phyloP scores from a whole-genome alignment of 2,888 invertebrate species.

The Drosophila austrosaltans region DNA sequence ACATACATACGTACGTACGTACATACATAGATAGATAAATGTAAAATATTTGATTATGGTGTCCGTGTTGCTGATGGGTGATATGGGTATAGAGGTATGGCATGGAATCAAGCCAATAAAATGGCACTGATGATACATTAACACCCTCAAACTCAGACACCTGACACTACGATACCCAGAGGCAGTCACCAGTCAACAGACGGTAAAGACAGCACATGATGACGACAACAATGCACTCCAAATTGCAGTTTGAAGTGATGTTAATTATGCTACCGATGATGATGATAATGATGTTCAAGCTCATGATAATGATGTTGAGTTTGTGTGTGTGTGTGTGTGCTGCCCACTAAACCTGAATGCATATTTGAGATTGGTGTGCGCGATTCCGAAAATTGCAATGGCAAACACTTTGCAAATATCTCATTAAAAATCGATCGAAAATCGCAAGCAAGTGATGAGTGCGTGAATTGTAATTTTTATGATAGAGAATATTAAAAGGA shows the following conservation, averaged over 20 bases:
- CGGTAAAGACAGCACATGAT: not conserved
- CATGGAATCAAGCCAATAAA: not conserved
- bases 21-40: slow-evolving; percentile 16
- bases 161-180: not conserved
- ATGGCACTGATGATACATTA: slow-evolving; percentile 8
- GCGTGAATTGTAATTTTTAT: no score
- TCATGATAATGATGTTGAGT: slow-evolving; percentile 20
- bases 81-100: slow-evolving; percentile 17
- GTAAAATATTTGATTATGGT: slow-evolving; percentile 35
- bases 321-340: not conserved
- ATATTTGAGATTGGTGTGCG: not conserved
- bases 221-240: slow-evolving; percentile 38
- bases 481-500: no score
- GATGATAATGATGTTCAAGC: slow-evolving; percentile 11
- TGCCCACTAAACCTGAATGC: slow-evolving; percentile 12
- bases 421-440: slow-evolving; percentile 55
- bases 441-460: no score
- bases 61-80: not conserved
- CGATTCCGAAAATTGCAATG: slow-evolving; percentile 37
- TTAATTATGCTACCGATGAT: slow-evolving; percentile 45
- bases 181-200: not conserved
- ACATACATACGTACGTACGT: slow-evolving; percentile 13
- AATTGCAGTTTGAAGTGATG: slow-evolving; percentile 41
- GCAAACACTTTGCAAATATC: slow-evolving; percentile 60
- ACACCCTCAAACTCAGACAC: slow-evolving; percentile 7